A percentile compares a stretch with the other conserved stretches of the same genome.
Evolutionary conservation across 1,140 invertebrate genomes (phyloP).

Genomic region (Subanguina moxae): DNA sequence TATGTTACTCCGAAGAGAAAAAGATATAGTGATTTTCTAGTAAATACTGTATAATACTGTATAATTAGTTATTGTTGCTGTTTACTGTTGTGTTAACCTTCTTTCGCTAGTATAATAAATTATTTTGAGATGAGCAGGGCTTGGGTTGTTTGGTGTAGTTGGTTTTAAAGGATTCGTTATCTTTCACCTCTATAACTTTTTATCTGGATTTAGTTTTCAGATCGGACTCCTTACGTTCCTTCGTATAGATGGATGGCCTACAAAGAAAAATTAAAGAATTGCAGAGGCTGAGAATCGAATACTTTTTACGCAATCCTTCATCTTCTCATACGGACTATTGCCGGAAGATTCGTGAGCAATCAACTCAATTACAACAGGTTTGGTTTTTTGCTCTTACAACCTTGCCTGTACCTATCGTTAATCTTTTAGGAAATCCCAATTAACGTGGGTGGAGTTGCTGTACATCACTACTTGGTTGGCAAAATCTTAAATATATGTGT

Average conservation of each 20-base stretch:
- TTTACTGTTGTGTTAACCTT: no score
- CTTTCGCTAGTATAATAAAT: no score
- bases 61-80: no score
- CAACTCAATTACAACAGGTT: not conserved
- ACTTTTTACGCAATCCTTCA: not conserved
- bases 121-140: no score
- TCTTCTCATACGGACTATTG: not conserved
- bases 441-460: slow-evolving; percentile 1
- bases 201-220: no score
- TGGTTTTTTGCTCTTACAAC: not conserved
- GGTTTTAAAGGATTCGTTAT: no score
- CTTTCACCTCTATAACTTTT: no score
- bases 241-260: not conserved
- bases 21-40: no score
- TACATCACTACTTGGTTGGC: slow-evolving; percentile 25
- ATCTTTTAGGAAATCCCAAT: slow-evolving; percentile 30
- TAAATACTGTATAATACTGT: no score
- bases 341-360: not conserved
- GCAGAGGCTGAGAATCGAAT: not conserved
- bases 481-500: slow-evolving; percentile 24
- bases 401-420: not conserved
- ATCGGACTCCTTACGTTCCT: no score
- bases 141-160: no score
- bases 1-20: no score
- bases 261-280: not conserved